Evolutionary conservation across 2,113 vertebrate species (phyloP).

Genomic region (Upupa epops): DNA sequence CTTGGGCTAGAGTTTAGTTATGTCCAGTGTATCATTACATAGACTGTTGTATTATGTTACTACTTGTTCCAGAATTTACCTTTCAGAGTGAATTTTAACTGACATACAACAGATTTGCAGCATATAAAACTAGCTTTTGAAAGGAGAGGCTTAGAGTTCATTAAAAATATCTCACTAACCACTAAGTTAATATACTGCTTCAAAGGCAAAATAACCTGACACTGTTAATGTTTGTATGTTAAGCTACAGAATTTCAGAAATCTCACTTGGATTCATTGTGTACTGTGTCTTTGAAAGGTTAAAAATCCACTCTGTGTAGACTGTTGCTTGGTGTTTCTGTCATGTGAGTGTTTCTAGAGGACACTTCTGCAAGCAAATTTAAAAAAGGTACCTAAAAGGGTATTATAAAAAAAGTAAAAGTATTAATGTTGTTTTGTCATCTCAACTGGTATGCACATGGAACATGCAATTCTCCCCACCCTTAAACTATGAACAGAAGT

Average conservation of each 20-base stretch:
- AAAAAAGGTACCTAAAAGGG: neutral
- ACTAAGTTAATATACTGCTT: constrained; percentile 58
- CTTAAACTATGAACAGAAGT: neutral
- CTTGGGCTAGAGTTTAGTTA: neutral
- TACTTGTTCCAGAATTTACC: neutral
- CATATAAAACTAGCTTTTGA: constrained; percentile 1
- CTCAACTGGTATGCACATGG: neutral
- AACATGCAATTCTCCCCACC: neutral
- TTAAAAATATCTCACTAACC: constrained; percentile 63
- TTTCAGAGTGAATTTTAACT: neutral
- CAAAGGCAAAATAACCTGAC: constrained; percentile 40
- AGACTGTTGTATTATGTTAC: neutral
- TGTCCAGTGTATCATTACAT: neutral
- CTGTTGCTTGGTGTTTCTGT: constrained; percentile 25
- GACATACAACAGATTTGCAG: neutral
- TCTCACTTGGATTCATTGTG: neutral
- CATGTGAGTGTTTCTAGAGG: neutral
- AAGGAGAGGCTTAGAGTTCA: constrained; percentile 32
- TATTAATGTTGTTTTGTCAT: constrained; percentile 22
- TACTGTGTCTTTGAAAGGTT: neutral
- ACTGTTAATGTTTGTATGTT: constrained; percentile 3
- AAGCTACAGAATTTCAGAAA: constrained; percentile 13
- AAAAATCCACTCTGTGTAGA: constrained; percentile 6
- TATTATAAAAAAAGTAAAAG: neutral
- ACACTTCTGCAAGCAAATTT: constrained; percentile 5